A percentile compares a stretch with the other conserved stretches of the same genome.
These are phyloP conservation scores for Pomatorhinus ruficollis DNA, from an alignment of 2,113 vertebrate genomes.

Conservation along the genomic window DNA sequence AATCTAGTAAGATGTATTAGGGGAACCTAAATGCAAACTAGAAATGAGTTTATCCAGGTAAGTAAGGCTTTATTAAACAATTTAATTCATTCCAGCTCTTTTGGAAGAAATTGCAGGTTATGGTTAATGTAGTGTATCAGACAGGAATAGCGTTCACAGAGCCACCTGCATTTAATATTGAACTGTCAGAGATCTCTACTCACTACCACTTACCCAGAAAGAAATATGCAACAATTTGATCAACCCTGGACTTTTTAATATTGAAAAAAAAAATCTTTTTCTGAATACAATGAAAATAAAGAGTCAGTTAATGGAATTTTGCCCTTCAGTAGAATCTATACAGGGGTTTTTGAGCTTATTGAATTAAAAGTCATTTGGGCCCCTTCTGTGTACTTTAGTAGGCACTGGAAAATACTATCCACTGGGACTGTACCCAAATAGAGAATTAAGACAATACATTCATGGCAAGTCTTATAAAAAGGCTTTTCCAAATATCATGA, in stretches of 20 bases:
- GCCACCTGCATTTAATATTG: constrained; percentile 81
- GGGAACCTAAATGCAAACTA: constrained; percentile 70
- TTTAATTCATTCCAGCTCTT: constrained; percentile 83
- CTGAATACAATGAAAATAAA: constrained; percentile 43
- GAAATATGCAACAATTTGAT: constrained; percentile 55
- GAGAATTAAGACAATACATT: constrained; percentile 29
- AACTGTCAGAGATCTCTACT: constrained; percentile 76
- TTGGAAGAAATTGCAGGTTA: constrained; percentile 77
- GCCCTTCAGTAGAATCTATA: background rate
- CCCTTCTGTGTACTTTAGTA: background rate
- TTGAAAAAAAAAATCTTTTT: background rate
- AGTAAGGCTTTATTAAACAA: constrained; percentile 80
- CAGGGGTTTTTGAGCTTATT: background rate
- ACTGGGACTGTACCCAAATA: background rate
- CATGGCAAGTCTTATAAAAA: background rate
- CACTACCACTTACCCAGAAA: constrained; percentile 68
- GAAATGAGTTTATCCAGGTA: constrained; percentile 80
- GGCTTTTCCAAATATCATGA: background rate
- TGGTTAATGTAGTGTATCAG: constrained; percentile 81
- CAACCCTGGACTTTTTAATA: background rate
- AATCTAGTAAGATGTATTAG: constrained; percentile 71
- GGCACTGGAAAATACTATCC: background rate
- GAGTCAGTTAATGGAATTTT: background rate
- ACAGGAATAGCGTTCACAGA: constrained; percentile 72
- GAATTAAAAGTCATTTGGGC: background rate